A percentile compares a stretch with the other conserved stretches of the same genome.
Evolutionary conservation across 2,113 vertebrate genomes (phyloP).

Genomic region (Pycnonotus jocosus): DNA sequence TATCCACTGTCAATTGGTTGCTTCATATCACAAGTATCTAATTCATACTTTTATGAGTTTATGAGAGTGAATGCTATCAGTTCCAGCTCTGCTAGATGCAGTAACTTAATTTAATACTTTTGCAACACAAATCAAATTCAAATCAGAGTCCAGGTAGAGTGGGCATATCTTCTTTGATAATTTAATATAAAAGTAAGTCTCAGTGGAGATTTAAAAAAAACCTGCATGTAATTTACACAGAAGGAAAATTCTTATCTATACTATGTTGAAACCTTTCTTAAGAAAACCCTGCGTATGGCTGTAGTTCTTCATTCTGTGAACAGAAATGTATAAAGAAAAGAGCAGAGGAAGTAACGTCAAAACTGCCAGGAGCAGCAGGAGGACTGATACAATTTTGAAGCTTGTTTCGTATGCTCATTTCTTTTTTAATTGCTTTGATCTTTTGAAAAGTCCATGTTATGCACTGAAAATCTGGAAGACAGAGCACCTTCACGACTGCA

Average conservation of each 20-base stretch:
- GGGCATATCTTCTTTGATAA: neutral
- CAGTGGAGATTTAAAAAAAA: neutral
- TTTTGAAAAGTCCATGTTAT: slow-evolving; percentile 12
- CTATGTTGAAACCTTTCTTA: neutral
- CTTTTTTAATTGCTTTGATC: slow-evolving; percentile 56
- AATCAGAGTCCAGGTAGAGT: neutral
- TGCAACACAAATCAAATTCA: neutral
- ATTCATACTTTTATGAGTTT: neutral
- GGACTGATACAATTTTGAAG: neutral
- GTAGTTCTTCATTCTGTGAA: neutral
- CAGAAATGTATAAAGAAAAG: neutral
- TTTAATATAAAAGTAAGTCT: neutral
- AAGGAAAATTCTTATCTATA: neutral
- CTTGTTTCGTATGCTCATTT: neutral
- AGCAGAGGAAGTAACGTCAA: neutral
- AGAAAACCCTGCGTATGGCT: neutral
- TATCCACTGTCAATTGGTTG: neutral
- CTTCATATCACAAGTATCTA: neutral
- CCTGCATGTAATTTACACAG: neutral
- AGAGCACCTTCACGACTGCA: neutral
- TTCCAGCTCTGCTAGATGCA: neutral
- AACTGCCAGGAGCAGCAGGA: neutral
- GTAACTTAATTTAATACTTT: neutral
- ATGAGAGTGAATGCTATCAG: neutral
- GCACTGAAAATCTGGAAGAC: neutral